Conservation (phyloP, 2,113 vertebrate species). For the Hymenochirus boettgeri region DNA sequence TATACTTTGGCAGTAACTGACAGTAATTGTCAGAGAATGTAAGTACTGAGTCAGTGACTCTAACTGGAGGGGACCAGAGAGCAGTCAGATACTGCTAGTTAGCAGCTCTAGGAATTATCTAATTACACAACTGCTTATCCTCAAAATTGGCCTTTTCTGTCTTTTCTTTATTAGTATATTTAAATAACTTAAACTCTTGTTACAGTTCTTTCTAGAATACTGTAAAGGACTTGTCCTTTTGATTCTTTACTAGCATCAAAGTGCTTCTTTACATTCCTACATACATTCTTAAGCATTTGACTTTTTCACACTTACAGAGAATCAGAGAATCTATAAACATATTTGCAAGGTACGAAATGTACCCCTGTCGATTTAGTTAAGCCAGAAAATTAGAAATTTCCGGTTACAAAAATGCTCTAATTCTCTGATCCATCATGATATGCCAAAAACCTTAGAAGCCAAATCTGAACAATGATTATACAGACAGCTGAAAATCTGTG, state of each 20-base stretch:
- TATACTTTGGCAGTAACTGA: too few species aligned
- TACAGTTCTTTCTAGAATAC: too few species aligned
- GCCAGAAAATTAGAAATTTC: neutral
- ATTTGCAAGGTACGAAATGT: neutral
- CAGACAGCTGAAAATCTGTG: neutral
- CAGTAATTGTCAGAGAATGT: too few species aligned
- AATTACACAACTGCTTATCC: too few species aligned
- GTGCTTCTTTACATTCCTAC: neutral
- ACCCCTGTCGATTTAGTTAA: neutral
- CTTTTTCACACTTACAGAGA: neutral
- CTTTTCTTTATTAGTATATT: too few species aligned
- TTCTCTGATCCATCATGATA: constrained; percentile 24
- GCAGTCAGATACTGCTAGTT: too few species aligned
- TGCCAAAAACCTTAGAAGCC: constrained; percentile 5
- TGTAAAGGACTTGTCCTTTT: too few species aligned
- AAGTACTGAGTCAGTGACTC: too few species aligned
- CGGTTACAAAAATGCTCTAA: constrained; percentile 15
- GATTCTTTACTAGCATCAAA: neutral
- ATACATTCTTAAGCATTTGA: neutral
- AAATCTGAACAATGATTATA: constrained; percentile 1
- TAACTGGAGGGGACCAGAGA: too few species aligned
- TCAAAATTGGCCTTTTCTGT: too few species aligned
- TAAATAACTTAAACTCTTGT: too few species aligned
- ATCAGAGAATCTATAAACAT: neutral
- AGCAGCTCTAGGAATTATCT: too few species aligned